These are phyloP conservation scores for Characodon lateralis DNA, from an alignment of 2,797 vertebrate genomes.

Conservation along the genomic window DNA sequence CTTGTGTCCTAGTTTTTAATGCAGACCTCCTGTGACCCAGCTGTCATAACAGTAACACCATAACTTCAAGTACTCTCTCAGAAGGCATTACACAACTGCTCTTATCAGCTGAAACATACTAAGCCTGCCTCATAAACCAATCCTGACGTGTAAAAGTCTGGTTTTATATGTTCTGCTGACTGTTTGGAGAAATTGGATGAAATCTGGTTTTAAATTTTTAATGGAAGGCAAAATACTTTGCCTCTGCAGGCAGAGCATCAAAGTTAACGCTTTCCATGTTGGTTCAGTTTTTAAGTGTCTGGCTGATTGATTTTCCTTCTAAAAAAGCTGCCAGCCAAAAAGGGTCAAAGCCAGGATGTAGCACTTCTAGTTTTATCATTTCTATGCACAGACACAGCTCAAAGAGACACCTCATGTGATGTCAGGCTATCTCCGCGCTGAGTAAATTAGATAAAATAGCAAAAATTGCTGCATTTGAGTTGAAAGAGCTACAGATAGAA, in stretches of 20 bases:
- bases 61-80: neutral
- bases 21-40: neutral
- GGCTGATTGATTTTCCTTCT: neutral
- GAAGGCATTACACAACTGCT: neutral
- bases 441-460: neutral
- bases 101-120: neutral
- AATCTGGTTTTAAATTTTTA: neutral
- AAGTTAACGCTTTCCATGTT: neutral
- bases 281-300: neutral
- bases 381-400: neutral
- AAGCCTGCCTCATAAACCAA: neutral
- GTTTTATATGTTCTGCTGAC: neutral
- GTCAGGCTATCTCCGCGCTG: neutral
- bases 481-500: slow-evolving; percentile 6
- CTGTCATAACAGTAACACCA: neutral
- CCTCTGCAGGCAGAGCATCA: neutral
- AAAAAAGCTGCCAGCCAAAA: slow-evolving; percentile 1
- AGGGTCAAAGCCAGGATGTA: slow-evolving; percentile 4
- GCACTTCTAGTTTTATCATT: neutral
- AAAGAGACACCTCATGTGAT: neutral
- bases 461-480: slow-evolving; percentile 5
- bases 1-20: slow-evolving; percentile 5
- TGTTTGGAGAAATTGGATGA: neutral
- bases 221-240: neutral
- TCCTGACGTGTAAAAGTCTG: slow-evolving; percentile 9